Percentiles rank a stretch among this genome's conserved stretches.
Conservation (phyloP, 2,888 invertebrate species). For the Vesta saturnalis region DNA sequence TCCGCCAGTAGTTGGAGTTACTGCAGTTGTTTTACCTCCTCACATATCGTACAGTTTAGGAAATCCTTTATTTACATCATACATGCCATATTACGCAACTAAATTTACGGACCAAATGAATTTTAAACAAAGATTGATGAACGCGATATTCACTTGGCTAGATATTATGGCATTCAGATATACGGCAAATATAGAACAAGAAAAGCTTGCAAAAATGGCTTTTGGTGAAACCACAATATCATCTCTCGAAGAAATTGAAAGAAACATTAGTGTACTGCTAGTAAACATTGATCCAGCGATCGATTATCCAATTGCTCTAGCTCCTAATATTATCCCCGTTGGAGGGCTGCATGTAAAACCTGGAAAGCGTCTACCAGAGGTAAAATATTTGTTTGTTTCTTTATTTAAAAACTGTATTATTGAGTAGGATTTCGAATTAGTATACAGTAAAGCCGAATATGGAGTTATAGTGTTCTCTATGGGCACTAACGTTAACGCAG, state of each 20-base stretch:
- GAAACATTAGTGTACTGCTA: slow-evolving; percentile 51
- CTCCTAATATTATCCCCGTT: too few species aligned
- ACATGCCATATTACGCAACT: slow-evolving; percentile 43
- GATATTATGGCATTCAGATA: slow-evolving; percentile 16
- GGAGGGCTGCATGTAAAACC: slow-evolving; percentile 55
- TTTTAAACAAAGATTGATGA: slow-evolving; percentile 42
- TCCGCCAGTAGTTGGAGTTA: slow-evolving; percentile 41
- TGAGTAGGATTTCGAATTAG: slow-evolving; percentile 37
- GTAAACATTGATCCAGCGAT: slow-evolving; percentile 51
- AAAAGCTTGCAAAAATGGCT: slow-evolving; percentile 39
- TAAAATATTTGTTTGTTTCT: slow-evolving; percentile 39
- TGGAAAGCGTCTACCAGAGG: slow-evolving; percentile 48
- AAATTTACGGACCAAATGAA: too few species aligned
- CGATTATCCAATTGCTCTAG: slow-evolving; percentile 50
- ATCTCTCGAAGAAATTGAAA: too few species aligned
- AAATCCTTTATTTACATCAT: slow-evolving; percentile 41
- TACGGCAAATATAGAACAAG: slow-evolving; percentile 32
- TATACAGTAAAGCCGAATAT: slow-evolving; percentile 49
- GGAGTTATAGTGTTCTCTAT: slow-evolving; percentile 57
- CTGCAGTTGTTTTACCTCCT: slow-evolving; percentile 41
- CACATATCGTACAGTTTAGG: slow-evolving; percentile 36
- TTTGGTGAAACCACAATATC: slow-evolving; percentile 46
- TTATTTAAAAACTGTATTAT: background rate
- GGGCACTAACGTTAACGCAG: slow-evolving; percentile 52
- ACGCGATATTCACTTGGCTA: slow-evolving; percentile 34